Conservation (phyloP, 2,888 invertebrate genomes). For the Caenorhabditis angaria region DNA sequence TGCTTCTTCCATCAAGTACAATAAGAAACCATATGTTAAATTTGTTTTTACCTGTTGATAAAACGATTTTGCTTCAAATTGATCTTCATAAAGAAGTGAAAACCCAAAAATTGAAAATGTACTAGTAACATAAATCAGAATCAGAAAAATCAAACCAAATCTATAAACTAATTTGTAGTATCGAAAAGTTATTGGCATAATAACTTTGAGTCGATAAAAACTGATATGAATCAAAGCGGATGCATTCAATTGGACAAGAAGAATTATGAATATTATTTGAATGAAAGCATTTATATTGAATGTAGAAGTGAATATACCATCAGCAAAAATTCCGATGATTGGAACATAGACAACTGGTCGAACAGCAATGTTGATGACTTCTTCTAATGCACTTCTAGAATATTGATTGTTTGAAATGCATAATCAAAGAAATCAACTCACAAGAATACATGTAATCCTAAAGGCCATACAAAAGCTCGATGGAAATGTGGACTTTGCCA, state of each 20-base stretch:
- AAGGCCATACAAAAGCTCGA: slow-evolving; percentile 11
- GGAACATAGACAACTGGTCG: slow-evolving; percentile 32
- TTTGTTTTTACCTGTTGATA: not conserved
- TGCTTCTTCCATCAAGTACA: no score
- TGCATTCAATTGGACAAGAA: slow-evolving; percentile 19
- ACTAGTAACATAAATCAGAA: slow-evolving; percentile 27
- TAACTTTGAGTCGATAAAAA: slow-evolving; percentile 28
- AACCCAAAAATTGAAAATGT: slow-evolving; percentile 7
- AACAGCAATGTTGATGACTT: slow-evolving; percentile 20
- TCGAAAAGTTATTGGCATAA: slow-evolving; percentile 33
- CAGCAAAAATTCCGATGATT: slow-evolving; percentile 29
- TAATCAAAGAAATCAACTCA: slow-evolving; percentile 2
- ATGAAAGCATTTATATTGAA: slow-evolving; percentile 28
- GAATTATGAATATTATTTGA: slow-evolving; percentile 26
- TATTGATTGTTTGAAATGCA: no score
- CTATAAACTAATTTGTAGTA: slow-evolving; percentile 22
- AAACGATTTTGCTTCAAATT: slow-evolving; percentile 11
- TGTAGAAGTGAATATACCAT: slow-evolving; percentile 24
- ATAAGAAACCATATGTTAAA: no score
- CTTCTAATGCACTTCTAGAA: slow-evolving; percentile 26
- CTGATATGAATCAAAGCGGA: slow-evolving; percentile 29
- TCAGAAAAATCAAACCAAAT: slow-evolving; percentile 17
- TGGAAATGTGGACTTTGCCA: slow-evolving; percentile 22
- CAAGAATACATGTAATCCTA: slow-evolving; percentile 27
- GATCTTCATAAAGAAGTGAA: slow-evolving; percentile 23